A percentile compares a stretch with the other conserved stretches of the same genome.
Evolutionary conservation across 2,888 invertebrate genomes (phyloP).

Genomic region (Amaurobius ferox): DNA sequence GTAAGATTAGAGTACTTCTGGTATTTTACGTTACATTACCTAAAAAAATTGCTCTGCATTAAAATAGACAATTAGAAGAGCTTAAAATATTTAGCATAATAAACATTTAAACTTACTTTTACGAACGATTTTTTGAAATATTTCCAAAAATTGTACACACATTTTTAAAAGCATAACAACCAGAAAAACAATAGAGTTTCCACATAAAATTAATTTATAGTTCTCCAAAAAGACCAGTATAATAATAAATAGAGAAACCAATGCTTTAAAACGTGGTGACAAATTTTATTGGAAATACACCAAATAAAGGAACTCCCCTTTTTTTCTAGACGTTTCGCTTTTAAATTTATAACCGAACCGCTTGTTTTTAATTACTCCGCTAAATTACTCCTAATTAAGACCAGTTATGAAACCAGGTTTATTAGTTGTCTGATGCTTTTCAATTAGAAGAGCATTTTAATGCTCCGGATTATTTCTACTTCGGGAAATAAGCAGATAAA

Average conservation of each 20-base stretch:
- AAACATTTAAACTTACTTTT: no score
- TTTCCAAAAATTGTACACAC: no score
- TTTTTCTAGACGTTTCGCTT: constrained; percentile 29
- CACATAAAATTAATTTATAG: background rate
- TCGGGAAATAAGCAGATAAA: constrained; percentile 18
- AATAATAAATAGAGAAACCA: background rate
- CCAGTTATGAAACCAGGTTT: constrained; percentile 69
- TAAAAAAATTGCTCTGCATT: no score
- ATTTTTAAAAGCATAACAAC: no score
- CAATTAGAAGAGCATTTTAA: constrained; percentile 62
- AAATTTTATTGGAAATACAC: background rate
- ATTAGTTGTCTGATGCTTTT: constrained; percentile 67
- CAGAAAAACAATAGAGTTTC: no score
- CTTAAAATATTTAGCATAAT: no score
- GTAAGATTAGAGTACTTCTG: no score
- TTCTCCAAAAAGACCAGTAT: background rate
- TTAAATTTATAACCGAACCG: constrained; percentile 56
- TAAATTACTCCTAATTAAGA: constrained; percentile 71
- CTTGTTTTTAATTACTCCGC: constrained; percentile 69
- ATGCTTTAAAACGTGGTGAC: background rate
- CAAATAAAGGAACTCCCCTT: background rate
- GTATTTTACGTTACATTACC: no score
- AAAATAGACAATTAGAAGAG: no score
- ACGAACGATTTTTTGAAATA: no score
- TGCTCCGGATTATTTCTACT: constrained; percentile 54